Percentiles rank a stretch among this genome's conserved stretches.
Conservation (phyloP, 2,888 invertebrate species). For the Bugula neritina region DNA sequence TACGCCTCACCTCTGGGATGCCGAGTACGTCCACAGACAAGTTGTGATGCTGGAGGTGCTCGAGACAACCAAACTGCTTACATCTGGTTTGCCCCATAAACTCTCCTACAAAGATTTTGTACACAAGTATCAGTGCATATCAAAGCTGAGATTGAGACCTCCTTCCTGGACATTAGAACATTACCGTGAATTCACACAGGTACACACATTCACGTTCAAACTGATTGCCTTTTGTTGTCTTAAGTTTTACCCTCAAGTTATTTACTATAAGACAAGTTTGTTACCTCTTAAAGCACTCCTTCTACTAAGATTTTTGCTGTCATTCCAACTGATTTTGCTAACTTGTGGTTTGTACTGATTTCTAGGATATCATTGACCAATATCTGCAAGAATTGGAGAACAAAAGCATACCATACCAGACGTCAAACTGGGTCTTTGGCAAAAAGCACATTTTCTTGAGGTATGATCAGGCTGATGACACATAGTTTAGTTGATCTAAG, state of each 20-base stretch:
- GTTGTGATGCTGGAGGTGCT: not conserved
- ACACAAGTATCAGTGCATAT: not conserved
- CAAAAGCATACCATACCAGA: constrained; percentile 55
- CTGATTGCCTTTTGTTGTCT: too few relatives aligned
- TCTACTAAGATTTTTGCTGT: too few relatives aligned
- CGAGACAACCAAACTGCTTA: constrained; percentile 2
- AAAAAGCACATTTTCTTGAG: constrained; percentile 88
- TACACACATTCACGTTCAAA: not conserved
- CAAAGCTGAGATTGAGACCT: not conserved
- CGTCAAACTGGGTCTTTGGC: constrained; percentile 81
- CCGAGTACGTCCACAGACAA: not conserved
- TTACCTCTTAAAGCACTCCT: too few relatives aligned
- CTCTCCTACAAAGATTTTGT: constrained; percentile 19
- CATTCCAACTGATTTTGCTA: too few relatives aligned
- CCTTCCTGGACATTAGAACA: not conserved
- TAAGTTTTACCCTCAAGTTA: too few relatives aligned
- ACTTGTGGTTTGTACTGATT: too few relatives aligned
- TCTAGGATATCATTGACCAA: constrained; percentile 66
- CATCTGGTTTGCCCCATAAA: not conserved
- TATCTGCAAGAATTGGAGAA: constrained; percentile 55
- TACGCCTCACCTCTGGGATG: not conserved
- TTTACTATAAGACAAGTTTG: too few relatives aligned
- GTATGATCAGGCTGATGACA: too few relatives aligned
- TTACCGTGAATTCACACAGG: constrained; percentile 9
- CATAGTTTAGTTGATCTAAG: too few relatives aligned